Base-by-base conservation (phyloP, 1,140 invertebrate species). In the Drosophila orosa region DNA sequence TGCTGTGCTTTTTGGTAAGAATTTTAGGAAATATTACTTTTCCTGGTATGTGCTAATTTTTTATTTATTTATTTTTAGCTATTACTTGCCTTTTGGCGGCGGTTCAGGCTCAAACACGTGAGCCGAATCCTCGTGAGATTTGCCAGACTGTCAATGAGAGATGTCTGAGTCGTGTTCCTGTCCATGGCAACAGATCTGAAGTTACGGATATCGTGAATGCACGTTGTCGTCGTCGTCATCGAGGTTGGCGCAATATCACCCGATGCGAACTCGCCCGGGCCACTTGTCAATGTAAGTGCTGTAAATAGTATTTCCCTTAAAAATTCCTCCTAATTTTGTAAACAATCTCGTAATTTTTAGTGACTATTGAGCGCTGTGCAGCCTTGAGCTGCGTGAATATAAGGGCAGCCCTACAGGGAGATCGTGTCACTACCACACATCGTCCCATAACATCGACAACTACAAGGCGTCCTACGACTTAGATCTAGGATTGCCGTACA, bases 1-100 rank as follows among this genome's bases (percentile, higher is more conserved):
- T 35, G 24, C 48, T 27, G 37, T 72, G 19, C 17, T 86, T 22
- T 63, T 86, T 40, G 69, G 82, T 86, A 68, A 82, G 82, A 3
- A 9, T 17, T 3, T 9, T 6, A 0, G 5, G 5, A n/a, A 44
- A 8, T 17, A 9, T 2, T 27, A 62, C 0, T 0, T 5, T 45
- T 7, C 3, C 8, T 10, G 3, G 4, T 0, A 0, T n/a, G 6
- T 31, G 3, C 7, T 17, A 3, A 35, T n/a, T 22, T 15, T 10
- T 15, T 3, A 3, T 22, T 29, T 0, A 6, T n/a, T 3, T 37
- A 19, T 7, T 37, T 25, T 7, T 19, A 86, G 83, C 68, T 22
- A 19, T 77, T 1, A 31, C 54, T 52, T 73, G 71, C 56, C 22
- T 86, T 44, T 73, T 42, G 15, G 52, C 52, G 42, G 50, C 56